These are phyloP conservation scores for Drymodes brunneopygia DNA, from an alignment of 2,113 vertebrate species.

Conservation along the genomic window DNA sequence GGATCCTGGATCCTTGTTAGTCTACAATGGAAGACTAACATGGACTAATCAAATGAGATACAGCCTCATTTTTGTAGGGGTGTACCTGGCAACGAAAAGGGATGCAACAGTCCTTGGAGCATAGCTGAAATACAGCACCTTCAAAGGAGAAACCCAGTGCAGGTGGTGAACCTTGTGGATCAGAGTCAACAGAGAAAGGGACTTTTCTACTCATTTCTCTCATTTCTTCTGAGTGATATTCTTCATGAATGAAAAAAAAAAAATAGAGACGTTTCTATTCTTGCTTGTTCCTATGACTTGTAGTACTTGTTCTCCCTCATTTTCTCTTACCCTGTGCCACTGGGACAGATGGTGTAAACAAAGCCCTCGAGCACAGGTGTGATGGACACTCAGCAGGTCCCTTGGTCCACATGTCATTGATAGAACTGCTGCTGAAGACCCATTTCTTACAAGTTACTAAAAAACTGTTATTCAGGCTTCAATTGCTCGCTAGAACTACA, in stretches of 20 bases:
- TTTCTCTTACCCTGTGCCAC: background rate
- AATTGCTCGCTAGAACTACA: background rate
- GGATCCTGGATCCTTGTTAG: background rate
- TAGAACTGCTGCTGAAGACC: background rate
- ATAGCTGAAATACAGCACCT: background rate
- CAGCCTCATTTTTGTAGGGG: background rate
- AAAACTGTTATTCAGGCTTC: background rate
- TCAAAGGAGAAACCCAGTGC: background rate
- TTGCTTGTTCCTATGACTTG: background rate
- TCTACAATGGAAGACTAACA: background rate
- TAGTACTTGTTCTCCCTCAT: background rate
- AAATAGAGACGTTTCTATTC: background rate
- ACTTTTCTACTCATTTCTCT: background rate
- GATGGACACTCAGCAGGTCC: background rate
- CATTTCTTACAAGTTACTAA: background rate
- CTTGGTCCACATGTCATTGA: background rate
- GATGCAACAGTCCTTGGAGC: fast-evolving
- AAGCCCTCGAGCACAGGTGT: background rate
- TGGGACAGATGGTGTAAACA: background rate
- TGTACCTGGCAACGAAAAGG: background rate
- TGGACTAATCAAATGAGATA: background rate
- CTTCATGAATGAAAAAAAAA: background rate
- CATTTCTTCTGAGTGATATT: background rate
- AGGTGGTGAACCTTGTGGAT: background rate
- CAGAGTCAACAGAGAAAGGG: background rate